phyloP scores from a whole-genome alignment of 2,888 invertebrate species.

The Buathra laborator region DNA sequence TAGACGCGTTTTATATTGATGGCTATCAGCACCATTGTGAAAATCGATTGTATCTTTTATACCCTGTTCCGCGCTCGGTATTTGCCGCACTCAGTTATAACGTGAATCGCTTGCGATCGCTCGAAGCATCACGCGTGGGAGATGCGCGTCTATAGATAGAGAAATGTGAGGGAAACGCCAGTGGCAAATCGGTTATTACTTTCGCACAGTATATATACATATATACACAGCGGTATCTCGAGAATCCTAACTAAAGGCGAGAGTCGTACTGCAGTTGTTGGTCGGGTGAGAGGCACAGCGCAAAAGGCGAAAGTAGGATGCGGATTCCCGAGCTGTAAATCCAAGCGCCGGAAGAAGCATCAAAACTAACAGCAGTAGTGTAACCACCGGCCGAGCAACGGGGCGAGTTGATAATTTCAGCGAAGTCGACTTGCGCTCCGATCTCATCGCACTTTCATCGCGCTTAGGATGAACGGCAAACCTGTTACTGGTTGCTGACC shows the following conservation, averaged over 20 bases:
- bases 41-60: too few relatives aligned
- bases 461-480: slow-evolving; percentile 30
- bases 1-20: too few relatives aligned
- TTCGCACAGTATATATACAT: slow-evolving; percentile 20
- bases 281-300: slow-evolving; percentile 35
- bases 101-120: too few relatives aligned
- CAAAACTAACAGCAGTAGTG: slow-evolving; percentile 48
- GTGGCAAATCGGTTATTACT: slow-evolving; percentile 61
- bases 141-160: slow-evolving; percentile 37
- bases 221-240: not conserved
- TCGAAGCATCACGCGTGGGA: slow-evolving; percentile 26
- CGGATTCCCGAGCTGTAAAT: slow-evolving; percentile 41
- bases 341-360: slow-evolving; percentile 41
- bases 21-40: too few relatives aligned
- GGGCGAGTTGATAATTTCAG: slow-evolving; percentile 55
- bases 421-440: slow-evolving; percentile 58
- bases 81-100: not conserved
- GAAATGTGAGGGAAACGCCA: slow-evolving; percentile 46
- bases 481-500: slow-evolving; percentile 36
- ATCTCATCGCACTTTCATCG: slow-evolving; percentile 71
- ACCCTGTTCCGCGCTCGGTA: too few relatives aligned
- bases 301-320: slow-evolving; percentile 62
- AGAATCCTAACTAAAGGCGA: not conserved
- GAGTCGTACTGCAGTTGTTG: slow-evolving; percentile 21
- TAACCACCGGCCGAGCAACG: not conserved